Percentiles rank a stretch among this genome's conserved stretches.
phyloP scores from a whole-genome alignment of 2,797 vertebrate genomes.

The Ambastaia sidthimunki region DNA sequence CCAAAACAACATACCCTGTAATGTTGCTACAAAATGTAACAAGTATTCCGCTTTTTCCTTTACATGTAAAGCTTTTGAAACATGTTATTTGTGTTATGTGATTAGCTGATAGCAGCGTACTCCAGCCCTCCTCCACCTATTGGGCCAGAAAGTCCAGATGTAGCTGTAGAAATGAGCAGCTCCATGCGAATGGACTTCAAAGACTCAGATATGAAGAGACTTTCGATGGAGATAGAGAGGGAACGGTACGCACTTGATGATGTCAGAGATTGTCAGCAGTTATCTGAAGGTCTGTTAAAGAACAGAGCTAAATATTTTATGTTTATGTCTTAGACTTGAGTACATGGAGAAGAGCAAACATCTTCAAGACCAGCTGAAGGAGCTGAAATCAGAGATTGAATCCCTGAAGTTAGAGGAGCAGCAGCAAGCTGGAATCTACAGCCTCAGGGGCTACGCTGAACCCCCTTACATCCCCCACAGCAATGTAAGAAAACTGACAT shows the following conservation, averaged over 20 bases:
- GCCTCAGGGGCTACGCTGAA: constrained; percentile 75
- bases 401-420: constrained; percentile 91
- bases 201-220: constrained; percentile 91
- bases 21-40: neutral
- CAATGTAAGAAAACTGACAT: constrained; percentile 72
- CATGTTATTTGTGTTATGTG: neutral
- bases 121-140: constrained; percentile 72
- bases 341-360: constrained; percentile 94
- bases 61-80: neutral
- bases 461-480: constrained; percentile 81
- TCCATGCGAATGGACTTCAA: constrained; percentile 84
- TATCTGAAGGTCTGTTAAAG: neutral
- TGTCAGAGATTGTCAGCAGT: neutral
- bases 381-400: constrained; percentile 90
- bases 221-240: constrained; percentile 93
- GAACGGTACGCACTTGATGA: constrained; percentile 79
- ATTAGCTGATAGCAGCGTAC: constrained; percentile 80
- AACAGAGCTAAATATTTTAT: neutral
- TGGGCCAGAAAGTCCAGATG: constrained; percentile 77
- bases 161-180: constrained; percentile 71
- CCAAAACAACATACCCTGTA: constrained; percentile 75
- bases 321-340: constrained; percentile 78
- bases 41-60: neutral
- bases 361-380: constrained; percentile 90
- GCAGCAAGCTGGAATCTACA: constrained; percentile 77